phyloP scores from a whole-genome alignment of 92 coral and sea anemone species.

The Pocillopora grandis region DNA sequence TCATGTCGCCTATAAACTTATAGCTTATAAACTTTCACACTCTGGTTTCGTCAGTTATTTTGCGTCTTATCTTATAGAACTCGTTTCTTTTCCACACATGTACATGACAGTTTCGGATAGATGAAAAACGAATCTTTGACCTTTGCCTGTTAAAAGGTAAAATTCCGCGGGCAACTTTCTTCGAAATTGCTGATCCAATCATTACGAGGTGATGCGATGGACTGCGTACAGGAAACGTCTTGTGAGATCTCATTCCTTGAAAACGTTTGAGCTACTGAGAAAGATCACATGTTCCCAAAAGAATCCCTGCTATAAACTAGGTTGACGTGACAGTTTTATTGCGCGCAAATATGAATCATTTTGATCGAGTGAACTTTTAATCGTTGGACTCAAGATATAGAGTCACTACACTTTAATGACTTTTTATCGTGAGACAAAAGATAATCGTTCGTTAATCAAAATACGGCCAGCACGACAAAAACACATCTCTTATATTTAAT shows the following conservation, averaged over 20 bases:
- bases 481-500: no score
- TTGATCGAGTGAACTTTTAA: no score
- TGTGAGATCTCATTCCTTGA: conserved; percentile 9
- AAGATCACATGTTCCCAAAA: background rate
- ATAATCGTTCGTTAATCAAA: no score
- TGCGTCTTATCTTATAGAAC: background rate
- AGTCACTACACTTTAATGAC: no score
- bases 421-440: no score
- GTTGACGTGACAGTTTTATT: no score
- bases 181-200: conserved; percentile 3
- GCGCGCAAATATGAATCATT: no score
- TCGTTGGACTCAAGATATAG: no score
- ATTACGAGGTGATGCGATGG: background rate
- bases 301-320: background rate
- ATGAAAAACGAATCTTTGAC: conserved; percentile 6
- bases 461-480: no score
- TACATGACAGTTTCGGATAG: background rate
- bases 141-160: background rate
- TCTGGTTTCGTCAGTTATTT: background rate
- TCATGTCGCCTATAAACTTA: no score
- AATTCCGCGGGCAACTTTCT: background rate
- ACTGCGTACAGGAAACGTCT: conserved; percentile 2
- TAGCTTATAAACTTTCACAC: background rate
- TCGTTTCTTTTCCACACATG: background rate
- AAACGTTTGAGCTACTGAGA: background rate